A percentile compares a stretch with the other conserved stretches of the same genome.
Evolutionary conservation across 2,888 invertebrate species (phyloP).

Genomic region (Spodoptera littoralis): DNA sequence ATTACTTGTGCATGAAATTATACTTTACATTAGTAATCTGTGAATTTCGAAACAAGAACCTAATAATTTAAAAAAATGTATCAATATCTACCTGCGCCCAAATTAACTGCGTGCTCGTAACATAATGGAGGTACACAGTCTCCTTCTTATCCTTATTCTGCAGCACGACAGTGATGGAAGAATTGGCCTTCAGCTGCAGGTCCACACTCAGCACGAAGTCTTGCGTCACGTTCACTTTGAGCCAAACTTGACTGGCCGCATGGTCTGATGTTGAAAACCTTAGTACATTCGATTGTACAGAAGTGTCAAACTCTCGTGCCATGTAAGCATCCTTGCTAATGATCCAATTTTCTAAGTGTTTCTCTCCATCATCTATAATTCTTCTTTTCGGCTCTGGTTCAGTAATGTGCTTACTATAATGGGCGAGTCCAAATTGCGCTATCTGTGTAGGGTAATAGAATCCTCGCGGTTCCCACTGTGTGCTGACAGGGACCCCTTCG

Average conservation of each 20-base stretch:
- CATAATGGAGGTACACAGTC: constrained; percentile 94
- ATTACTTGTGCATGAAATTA: no score
- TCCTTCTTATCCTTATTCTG: constrained; percentile 93
- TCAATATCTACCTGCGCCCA: constrained; percentile 90
- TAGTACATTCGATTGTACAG: constrained; percentile 90
- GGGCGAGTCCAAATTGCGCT: constrained; percentile 98
- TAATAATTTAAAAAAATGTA: no score
- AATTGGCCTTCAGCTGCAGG: constrained; percentile 92
- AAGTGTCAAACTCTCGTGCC: constrained; percentile 89
- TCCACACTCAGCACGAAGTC: constrained; percentile 94
- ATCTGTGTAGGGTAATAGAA: constrained; percentile 99
- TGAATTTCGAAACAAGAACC: no score
- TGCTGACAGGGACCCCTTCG: constrained; percentile 98
- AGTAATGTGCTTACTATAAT: constrained; percentile 98
- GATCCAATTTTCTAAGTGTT: constrained; percentile 91
- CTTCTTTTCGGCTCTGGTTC: constrained; percentile 94
- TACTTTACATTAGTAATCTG: no score
- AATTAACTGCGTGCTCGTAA: constrained; percentile 92
- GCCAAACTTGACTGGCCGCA: constrained; percentile 90
- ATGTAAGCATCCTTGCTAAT: constrained; percentile 92
- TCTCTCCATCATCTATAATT: constrained; percentile 93
- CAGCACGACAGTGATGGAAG: constrained; percentile 93
- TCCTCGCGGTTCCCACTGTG: constrained; percentile 98
- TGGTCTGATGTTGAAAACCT: constrained; percentile 93
- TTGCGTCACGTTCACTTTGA: constrained; percentile 86